Conservation (phyloP, 1,140 invertebrate species). For the Drosophila kepulauana region DNA sequence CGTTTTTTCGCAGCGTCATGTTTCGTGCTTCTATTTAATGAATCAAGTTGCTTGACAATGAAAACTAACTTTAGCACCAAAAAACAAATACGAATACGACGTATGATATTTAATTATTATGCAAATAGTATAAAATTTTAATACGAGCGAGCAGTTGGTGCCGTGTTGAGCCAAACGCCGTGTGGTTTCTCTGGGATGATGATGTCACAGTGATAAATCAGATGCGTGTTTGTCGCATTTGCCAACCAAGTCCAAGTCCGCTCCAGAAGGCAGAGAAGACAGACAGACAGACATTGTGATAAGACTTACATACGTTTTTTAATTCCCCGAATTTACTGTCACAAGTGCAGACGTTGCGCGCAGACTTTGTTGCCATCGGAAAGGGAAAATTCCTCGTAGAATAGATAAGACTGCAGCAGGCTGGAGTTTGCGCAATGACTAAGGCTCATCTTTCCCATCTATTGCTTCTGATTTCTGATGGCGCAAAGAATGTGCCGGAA, state of each 20-base stretch:
- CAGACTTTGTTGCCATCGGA: neutral
- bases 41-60: conserved; percentile 22
- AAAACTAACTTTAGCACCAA: conserved; percentile 3
- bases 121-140: conserved; percentile 3
- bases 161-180: conserved; percentile 8
- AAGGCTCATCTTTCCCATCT: conserved; percentile 9
- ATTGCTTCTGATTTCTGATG: neutral
- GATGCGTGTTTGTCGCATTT: conserved; percentile 25
- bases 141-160: conserved; percentile 1
- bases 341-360: conserved; percentile 4
- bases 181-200: conserved; percentile 21
- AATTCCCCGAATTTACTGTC: conserved; percentile 30
- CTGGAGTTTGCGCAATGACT: conserved; percentile 33
- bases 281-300: conserved; percentile 11
- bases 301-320: conserved; percentile 19
- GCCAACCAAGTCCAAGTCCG: neutral
- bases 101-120: conserved; percentile 6
- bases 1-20: conserved; percentile 19
- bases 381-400: neutral
- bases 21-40: conserved; percentile 23
- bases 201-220: conserved; percentile 53
- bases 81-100: neutral
- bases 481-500: neutral
- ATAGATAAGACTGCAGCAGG: conserved; percentile 45
- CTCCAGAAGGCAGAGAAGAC: neutral